Percentiles rank a stretch among this genome's conserved stretches.
These are phyloP conservation scores for Cololabis saira DNA, from an alignment of 2,113 vertebrate genomes.

Conservation along the genomic window DNA sequence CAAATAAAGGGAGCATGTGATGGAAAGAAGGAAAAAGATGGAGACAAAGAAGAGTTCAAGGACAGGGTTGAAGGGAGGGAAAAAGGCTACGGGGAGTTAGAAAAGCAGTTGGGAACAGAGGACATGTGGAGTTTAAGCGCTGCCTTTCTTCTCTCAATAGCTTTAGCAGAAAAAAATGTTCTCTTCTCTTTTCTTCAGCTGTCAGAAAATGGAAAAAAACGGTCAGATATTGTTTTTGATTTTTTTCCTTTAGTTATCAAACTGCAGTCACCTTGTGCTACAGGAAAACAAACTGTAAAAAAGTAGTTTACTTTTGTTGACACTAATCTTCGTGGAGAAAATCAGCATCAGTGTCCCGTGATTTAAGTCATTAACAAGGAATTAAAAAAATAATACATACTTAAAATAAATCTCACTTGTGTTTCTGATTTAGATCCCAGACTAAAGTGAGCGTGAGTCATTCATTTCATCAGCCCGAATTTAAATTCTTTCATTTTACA, in stretches of 20 bases:
- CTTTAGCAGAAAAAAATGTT: constrained; percentile 28
- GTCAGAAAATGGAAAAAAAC: background rate
- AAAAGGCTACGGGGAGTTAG: constrained; percentile 24
- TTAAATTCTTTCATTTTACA: constrained; percentile 17
- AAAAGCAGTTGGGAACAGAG: constrained; percentile 20
- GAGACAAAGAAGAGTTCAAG: constrained; percentile 50
- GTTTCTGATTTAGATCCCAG: constrained; percentile 31
- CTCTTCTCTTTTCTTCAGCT: background rate
- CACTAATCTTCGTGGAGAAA: background rate
- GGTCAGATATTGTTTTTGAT: constrained; percentile 4
- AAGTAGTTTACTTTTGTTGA: background rate
- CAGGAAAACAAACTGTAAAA: background rate
- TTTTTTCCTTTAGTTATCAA: constrained; percentile 9
- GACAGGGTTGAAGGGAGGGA: constrained; percentile 21
- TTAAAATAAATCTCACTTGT: background rate
- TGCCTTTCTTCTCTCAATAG: constrained; percentile 18
- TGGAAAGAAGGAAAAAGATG: constrained; percentile 12
- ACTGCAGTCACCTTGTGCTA: background rate
- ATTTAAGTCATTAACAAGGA: background rate
- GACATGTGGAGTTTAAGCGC: constrained; percentile 18
- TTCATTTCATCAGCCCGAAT: background rate
- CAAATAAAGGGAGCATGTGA: constrained; percentile 41
- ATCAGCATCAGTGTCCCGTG: background rate
- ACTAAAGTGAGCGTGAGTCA: constrained; percentile 39
- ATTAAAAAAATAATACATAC: background rate